A percentile compares a stretch with the other conserved stretches of the same genome.
These are phyloP conservation scores for Arvicola amphibius DNA, from an alignment of 2,797 vertebrate genomes.

Conservation along the genomic window DNA sequence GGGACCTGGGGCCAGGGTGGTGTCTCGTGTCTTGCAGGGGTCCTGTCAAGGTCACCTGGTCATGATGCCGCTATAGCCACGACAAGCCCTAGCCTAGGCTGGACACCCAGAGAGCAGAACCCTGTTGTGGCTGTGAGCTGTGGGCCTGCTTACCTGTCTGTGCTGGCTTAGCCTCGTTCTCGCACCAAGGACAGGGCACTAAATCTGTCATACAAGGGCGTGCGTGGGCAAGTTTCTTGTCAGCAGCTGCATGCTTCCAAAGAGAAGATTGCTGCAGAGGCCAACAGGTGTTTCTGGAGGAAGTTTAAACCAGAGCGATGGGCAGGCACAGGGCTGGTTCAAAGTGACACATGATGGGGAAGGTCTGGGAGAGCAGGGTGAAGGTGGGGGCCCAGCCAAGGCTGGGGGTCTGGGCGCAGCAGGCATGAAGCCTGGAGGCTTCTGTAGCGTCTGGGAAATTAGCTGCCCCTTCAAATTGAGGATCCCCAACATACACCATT, in stretches of 20 bases:
- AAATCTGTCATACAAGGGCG: neutral
- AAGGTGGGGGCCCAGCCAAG: neutral
- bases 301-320: neutral
- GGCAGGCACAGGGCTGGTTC: neutral
- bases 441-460: neutral
- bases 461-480: neutral
- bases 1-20: neutral
- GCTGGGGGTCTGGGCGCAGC: neutral
- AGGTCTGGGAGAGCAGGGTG: neutral
- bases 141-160: neutral
- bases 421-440: neutral
- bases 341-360: fast-evolving
- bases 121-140: neutral
- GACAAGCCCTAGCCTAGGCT: neutral
- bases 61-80: neutral
- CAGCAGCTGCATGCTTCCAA: neutral
- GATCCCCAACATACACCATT: neutral
- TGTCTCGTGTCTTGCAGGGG: neutral
- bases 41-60: neutral
- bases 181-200: fast-evolving
- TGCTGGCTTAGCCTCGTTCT: neutral
- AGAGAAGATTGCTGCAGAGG: neutral
- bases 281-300: neutral
- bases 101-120: neutral
- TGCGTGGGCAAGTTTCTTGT: neutral